These are phyloP conservation scores for Petrocephalus sullivani DNA, from an alignment of 2,797 vertebrate species.

Conservation along the genomic window DNA sequence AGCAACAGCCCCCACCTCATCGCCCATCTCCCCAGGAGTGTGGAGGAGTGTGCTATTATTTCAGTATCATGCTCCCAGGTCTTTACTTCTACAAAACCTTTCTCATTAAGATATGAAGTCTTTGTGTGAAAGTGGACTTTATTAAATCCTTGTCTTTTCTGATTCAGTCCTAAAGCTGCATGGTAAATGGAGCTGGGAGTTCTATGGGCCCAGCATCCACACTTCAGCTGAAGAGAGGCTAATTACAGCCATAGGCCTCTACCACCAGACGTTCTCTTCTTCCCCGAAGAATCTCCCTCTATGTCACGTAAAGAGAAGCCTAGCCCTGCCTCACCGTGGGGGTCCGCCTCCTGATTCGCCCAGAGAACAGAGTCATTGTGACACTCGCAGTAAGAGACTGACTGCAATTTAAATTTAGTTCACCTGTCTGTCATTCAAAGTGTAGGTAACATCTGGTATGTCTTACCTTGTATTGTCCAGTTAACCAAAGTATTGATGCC, in stretches of 20 bases:
- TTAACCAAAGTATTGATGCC: not conserved
- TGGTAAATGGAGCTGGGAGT: not conserved
- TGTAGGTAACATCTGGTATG: not conserved
- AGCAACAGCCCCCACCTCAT: not conserved
- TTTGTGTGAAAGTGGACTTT: constrained; percentile 17
- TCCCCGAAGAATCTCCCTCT: not conserved
- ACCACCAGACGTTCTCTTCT: not conserved
- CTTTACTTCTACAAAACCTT: not conserved
- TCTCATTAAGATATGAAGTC: constrained; percentile 6
- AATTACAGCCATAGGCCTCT: not conserved
- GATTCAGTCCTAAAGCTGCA: constrained; percentile 13
- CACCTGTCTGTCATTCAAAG: not conserved
- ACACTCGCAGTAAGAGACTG: not conserved
- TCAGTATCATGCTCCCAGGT: not conserved
- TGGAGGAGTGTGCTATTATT: not conserved
- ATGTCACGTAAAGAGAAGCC: not conserved
- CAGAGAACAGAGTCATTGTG: not conserved
- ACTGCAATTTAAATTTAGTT: not conserved
- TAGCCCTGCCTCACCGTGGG: not conserved
- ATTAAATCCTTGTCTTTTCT: not conserved
- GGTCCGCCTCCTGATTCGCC: not conserved
- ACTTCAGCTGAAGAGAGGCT: constrained; percentile 17
- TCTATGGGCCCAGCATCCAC: not conserved
- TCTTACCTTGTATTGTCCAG: not conserved
- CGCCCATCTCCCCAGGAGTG: not conserved